Evolutionary conservation across 2,888 invertebrate genomes (phyloP).

Genomic region (Drosophila aldrichi): DNA sequence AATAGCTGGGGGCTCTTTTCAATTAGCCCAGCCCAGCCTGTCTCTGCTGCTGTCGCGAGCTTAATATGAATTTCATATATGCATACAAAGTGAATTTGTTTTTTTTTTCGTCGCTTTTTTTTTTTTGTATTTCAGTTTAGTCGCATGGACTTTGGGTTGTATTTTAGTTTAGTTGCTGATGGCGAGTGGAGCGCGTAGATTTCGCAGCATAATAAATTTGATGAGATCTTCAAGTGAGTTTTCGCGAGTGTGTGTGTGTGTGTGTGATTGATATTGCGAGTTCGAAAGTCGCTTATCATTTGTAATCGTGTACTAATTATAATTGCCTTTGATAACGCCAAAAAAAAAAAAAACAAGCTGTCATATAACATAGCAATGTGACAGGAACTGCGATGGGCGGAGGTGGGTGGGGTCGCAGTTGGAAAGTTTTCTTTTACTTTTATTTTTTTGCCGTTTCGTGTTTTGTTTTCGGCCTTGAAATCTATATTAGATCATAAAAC

Average conservation of each 20-base stretch:
- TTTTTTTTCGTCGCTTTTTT: conserved; percentile 42
- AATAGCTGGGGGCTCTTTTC: conserved; percentile 75
- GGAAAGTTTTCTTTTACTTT: conserved; percentile 1
- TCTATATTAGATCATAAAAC: conserved; percentile 38
- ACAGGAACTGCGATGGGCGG: neutral
- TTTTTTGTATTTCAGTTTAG: conserved; percentile 31
- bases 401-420: neutral
- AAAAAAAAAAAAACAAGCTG: conserved; percentile 10
- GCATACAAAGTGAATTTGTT: conserved; percentile 72
- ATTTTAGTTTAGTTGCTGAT: conserved; percentile 77
- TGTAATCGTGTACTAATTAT: conserved; percentile 29
- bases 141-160: conserved; percentile 41
- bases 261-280: neutral
- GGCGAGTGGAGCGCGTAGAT: conserved; percentile 74
- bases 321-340: conserved; percentile 36
- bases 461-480: conserved; percentile 34
- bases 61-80: conserved; percentile 78
- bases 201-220: conserved; percentile 47
- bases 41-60: conserved; percentile 49
- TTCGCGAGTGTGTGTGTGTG: conserved; percentile 1
- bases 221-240: conserved; percentile 24
- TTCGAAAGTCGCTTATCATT: conserved; percentile 33
- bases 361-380: conserved; percentile 1
- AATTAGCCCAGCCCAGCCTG: conserved; percentile 61
- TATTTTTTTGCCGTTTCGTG: conserved; percentile 2